A percentile compares a stretch with the other conserved stretches of the same genome.
Conservation (phyloP, 2,113 vertebrate species). For the Candoia aspera region DNA sequence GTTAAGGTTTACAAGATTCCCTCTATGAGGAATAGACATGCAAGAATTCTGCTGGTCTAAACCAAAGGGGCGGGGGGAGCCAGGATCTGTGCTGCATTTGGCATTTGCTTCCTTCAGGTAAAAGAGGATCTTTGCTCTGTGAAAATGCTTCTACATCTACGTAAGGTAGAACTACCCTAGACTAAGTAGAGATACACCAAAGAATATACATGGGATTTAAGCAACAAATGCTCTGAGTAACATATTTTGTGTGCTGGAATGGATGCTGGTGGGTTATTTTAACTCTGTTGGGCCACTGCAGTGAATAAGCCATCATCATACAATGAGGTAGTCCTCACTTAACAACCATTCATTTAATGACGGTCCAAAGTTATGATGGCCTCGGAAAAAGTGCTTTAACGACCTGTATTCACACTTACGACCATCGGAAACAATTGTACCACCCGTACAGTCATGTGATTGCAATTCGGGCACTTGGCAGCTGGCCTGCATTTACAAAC, state of each 20-base stretch:
- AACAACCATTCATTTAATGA: too few species aligned
- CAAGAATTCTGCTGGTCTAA: not conserved
- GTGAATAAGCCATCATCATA: not conserved
- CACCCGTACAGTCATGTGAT: too few species aligned
- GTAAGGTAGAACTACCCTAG: not conserved
- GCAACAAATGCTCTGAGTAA: not conserved
- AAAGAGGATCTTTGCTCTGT: not conserved
- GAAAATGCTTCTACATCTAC: not conserved
- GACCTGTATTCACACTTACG: too few species aligned
- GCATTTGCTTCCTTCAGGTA: not conserved
- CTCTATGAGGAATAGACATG: not conserved
- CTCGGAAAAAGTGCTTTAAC: too few species aligned
- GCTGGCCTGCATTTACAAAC: too few species aligned
- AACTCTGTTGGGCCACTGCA: not conserved
- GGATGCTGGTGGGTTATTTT: not conserved
- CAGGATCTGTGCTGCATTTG: not conserved
- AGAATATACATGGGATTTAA: not conserved
- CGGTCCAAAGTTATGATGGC: too few species aligned
- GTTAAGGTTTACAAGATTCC: not conserved
- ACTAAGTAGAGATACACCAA: not conserved
- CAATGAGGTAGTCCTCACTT: too few species aligned
- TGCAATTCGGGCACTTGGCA: too few species aligned
- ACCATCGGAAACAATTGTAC: too few species aligned
- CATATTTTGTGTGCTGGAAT: not conserved
- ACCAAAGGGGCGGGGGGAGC: not conserved